Evolutionary conservation across 2,888 invertebrate genomes (phyloP).

Genomic region (Heteromurus nitidus): DNA sequence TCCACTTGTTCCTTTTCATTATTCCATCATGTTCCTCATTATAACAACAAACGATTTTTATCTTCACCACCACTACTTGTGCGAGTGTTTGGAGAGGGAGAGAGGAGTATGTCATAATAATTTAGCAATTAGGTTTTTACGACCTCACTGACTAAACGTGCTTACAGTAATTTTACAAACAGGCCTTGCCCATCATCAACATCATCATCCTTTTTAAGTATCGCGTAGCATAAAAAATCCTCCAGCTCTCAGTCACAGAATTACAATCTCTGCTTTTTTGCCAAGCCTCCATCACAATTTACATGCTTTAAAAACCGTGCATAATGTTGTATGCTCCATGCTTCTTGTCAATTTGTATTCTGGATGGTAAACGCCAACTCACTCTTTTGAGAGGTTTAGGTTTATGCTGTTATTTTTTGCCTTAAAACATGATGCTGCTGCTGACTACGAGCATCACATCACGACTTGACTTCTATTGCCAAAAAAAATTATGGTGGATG

Average conservation of each 20-base stretch:
- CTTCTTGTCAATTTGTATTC: conserved; percentile 63
- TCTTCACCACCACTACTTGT: too few species aligned
- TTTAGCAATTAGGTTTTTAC: conserved; percentile 68
- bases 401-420: too few species aligned
- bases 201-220: conserved; percentile 4
- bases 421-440: conserved; percentile 40
- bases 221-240: conserved; percentile 14
- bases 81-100: conserved; percentile 11
- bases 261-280: conserved; percentile 5
- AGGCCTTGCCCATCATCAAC: conserved; percentile 53
- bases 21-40: conserved; percentile 45
- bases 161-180: conserved; percentile 62
- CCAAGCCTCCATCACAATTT: background rate
- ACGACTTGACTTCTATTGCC: too few species aligned
- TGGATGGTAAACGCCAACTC: conserved; percentile 38
- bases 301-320: conserved; percentile 1
- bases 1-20: conserved; percentile 26
- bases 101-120: conserved; percentile 64
- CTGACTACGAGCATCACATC: background rate
- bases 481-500: too few species aligned
- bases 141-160: conserved; percentile 64
- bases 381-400: conserved; percentile 40
- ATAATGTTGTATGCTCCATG: conserved; percentile 37
- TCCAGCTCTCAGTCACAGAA: conserved; percentile 20
- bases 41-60: conserved; percentile 39